Conservation (phyloP, 1,140 invertebrate genomes). For the Cephus cinctus region DNA sequence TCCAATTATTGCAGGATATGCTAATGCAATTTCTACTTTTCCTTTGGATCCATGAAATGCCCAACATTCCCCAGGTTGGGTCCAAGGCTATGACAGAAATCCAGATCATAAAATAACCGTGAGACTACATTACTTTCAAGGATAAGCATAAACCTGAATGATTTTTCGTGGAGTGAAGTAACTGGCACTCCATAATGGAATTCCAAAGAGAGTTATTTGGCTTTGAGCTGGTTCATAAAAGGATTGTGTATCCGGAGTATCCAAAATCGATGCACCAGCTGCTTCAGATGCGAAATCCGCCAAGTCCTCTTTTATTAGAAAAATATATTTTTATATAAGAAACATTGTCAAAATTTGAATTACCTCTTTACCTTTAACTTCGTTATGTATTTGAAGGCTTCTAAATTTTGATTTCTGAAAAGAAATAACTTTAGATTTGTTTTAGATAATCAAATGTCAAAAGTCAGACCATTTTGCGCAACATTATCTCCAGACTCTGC, state of each 20-base stretch:
- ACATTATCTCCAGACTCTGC: constrained; percentile 22
- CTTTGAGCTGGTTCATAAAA: constrained; percentile 19
- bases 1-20: constrained; percentile 52
- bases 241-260: constrained; percentile 36
- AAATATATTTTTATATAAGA: constrained; percentile 12
- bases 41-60: constrained; percentile 88
- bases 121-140: too few species aligned
- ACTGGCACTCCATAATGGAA: constrained; percentile 35
- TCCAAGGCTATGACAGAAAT: constrained; percentile 29
- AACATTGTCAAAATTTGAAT: constrained; percentile 1
- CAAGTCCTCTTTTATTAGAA: constrained; percentile 20
- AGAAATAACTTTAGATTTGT: not conserved
- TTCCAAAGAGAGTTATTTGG: constrained; percentile 32
- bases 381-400: constrained; percentile 7
- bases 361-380: constrained; percentile 14
- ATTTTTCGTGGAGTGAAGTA: constrained; percentile 37
- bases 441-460: constrained; percentile 8
- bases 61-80: constrained; percentile 87
- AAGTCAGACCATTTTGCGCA: constrained; percentile 24
- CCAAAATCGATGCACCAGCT: constrained; percentile 33
- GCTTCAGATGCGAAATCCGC: constrained; percentile 44
- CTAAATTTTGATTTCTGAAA: constrained; percentile 20
- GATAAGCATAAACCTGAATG: too few species aligned
- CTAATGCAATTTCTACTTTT: constrained; percentile 41
- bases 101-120: too few species aligned